phyloP scores from a whole-genome alignment of 1,140 invertebrate genomes.

The Sitophilus oryzae region DNA sequence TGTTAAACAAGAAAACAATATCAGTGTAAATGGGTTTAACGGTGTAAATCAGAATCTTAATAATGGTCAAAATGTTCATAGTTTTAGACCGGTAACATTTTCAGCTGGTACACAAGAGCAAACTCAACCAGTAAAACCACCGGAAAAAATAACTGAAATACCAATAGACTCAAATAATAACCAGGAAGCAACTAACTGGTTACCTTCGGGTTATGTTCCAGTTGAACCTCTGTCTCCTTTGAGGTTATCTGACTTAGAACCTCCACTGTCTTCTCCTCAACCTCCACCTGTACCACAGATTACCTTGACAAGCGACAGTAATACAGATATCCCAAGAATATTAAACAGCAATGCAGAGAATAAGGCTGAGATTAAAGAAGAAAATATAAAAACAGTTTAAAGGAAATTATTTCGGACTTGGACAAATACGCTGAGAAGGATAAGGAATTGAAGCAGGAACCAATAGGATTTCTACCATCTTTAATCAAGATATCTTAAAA shows the following conservation, averaged over 20 bases:
- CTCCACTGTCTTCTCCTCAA: not conserved
- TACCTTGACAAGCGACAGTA: conserved; percentile 13
- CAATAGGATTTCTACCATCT: conserved; percentile 1
- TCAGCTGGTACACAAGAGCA: not conserved
- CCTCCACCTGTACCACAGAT: conserved; percentile 13
- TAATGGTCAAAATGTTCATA: too few species aligned
- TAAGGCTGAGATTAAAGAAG: conserved; percentile 48
- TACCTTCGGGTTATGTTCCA: conserved; percentile 24
- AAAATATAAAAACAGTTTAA: conserved; percentile 53
- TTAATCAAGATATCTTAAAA: conserved; percentile 12
- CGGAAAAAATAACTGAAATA: not conserved
- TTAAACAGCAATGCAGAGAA: not conserved
- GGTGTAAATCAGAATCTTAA: too few species aligned
- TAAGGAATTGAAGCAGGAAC: conserved; percentile 30
- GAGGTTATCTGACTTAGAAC: conserved; percentile 16
- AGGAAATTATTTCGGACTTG: conserved; percentile 57
- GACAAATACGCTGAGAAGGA: conserved; percentile 49
- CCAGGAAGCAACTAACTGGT: conserved; percentile 2
- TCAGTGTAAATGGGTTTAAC: not conserved
- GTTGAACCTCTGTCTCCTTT: conserved; percentile 28
- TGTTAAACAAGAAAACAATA: not conserved
- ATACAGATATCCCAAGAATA: conserved; percentile 1
- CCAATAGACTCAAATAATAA: conserved; percentile 18
- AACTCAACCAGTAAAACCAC: not conserved
- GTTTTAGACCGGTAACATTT: not conserved